Evolutionary conservation across 2,113 vertebrate species (phyloP).

Genomic region (Tichodroma muraria): DNA sequence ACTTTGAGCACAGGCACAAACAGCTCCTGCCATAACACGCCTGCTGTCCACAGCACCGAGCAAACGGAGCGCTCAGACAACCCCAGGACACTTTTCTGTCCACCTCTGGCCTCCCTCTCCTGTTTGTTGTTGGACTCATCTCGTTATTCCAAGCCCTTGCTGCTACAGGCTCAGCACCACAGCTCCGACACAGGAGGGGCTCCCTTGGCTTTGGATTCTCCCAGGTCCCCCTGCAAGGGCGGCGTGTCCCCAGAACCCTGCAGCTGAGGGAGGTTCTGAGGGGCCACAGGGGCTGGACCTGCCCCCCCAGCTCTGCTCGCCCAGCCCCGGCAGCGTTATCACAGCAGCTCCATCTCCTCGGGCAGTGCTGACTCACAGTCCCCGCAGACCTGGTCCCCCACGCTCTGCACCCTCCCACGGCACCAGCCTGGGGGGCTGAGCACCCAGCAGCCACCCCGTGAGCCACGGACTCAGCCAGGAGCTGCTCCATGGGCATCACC

Average conservation of each 20-base stretch:
- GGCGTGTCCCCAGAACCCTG: rapidly evolving
- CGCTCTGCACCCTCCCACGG: not conserved
- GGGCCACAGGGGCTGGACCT: too few species aligned
- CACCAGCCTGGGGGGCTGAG: not conserved
- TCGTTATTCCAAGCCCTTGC: not conserved
- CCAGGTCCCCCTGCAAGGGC: rapidly evolving
- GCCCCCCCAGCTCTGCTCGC: not conserved
- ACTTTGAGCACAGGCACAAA: not conserved
- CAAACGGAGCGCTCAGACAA: rapidly evolving
- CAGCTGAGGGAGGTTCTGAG: not conserved
- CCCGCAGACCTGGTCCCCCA: not conserved
- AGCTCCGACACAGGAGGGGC: not conserved
- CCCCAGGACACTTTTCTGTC: rapidly evolving
- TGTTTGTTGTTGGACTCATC: not conserved
- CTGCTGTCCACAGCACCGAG: rapidly evolving
- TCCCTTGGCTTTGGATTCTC: not conserved
- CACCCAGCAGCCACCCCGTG: rapidly evolving
- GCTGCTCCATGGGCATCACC: rapidly evolving
- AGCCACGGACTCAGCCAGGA: rapidly evolving
- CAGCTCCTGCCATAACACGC: rapidly evolving
- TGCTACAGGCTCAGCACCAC: not conserved
- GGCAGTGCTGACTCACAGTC: not conserved
- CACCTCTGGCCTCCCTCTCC: not conserved
- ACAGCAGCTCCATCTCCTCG: not conserved
- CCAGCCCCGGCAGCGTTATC: not conserved